These are phyloP conservation scores for Eidolon dupreanum DNA, from an alignment of 2,797 vertebrate species.

Conservation along the genomic window DNA sequence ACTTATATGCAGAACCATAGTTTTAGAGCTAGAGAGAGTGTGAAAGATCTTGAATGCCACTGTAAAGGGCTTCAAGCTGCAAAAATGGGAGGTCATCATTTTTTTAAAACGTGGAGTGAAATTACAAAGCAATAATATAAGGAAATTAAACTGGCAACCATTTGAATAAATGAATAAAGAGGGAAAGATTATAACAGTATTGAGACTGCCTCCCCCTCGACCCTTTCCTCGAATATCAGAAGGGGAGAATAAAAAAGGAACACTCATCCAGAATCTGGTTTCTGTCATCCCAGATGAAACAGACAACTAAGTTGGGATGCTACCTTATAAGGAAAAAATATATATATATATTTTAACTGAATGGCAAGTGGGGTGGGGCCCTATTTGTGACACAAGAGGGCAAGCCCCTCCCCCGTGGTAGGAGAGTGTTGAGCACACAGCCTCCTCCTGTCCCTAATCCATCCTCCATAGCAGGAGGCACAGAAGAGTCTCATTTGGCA, in stretches of 20 bases:
- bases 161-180: slow-evolving; percentile 18
- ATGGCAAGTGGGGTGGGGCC: slow-evolving; percentile 50
- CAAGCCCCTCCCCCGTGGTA: slow-evolving; percentile 57
- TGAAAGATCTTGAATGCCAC: not conserved
- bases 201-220: not conserved
- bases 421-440: not conserved
- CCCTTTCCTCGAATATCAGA: slow-evolving; percentile 28
- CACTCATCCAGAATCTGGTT: not conserved
- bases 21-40: not conserved
- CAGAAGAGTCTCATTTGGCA: not conserved
- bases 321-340: not conserved
- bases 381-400: slow-evolving; percentile 77
- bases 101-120: slow-evolving; percentile 10
- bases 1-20: not conserved
- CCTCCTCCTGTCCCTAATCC: slow-evolving; percentile 3
- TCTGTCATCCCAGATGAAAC: not conserved
- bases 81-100: not conserved
- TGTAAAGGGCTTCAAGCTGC: not conserved
- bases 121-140: not conserved
- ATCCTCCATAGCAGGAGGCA: not conserved
- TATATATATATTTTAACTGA: slow-evolving; percentile 39
- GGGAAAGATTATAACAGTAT: not conserved
- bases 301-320: not conserved
- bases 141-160: slow-evolving; percentile 11
- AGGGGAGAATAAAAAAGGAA: not conserved